Evolutionary conservation across 2,797 vertebrate species (phyloP).

Genomic region (Cyclopterus lumpus): DNA sequence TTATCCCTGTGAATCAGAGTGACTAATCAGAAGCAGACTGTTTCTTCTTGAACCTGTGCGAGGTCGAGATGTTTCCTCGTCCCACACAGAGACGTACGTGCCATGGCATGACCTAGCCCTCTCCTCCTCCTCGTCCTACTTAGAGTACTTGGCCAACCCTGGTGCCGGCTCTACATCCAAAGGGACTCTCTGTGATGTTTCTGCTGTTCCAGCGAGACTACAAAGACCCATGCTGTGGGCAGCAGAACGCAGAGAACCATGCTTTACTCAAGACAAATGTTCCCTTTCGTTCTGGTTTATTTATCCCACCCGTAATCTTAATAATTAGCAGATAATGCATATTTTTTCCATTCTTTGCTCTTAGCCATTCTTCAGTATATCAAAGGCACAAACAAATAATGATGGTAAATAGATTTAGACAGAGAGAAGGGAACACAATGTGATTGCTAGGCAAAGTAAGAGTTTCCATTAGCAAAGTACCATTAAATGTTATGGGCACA

Average conservation of each 20-base stretch:
- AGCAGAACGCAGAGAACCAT: conserved; percentile 55
- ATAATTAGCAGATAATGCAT: conserved; percentile 80
- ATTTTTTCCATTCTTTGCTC: conserved; percentile 47
- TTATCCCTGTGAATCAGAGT: conserved; percentile 87
- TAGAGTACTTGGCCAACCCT: conserved; percentile 22
- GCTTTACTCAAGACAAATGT: conserved; percentile 78
- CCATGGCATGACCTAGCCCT: conserved; percentile 64
- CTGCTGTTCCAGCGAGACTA: conserved; percentile 52
- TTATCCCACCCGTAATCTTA: conserved; percentile 75
- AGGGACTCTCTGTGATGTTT: conserved; percentile 65
- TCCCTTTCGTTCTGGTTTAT: conserved; percentile 77
- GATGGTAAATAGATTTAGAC: conserved; percentile 57
- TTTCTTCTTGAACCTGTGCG: conserved; percentile 81
- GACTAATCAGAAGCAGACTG: conserved; percentile 89
- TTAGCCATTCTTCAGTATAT: conserved; percentile 63
- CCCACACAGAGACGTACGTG: conserved; percentile 67
- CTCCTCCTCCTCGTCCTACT: conserved; percentile 13
- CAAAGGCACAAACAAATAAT: conserved; percentile 74
- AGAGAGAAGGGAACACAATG: conserved; percentile 65
- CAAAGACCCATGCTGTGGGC: conserved; percentile 64
- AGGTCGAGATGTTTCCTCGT: conserved; percentile 75
- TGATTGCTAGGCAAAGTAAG: conserved; percentile 82
- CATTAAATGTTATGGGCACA: conserved; percentile 89
- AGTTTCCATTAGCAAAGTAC: conserved; percentile 85
- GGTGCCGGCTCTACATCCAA: conserved; percentile 41